Evolutionary conservation across 2,113 vertebrate genomes (phyloP).

Genomic region (Fulica atra): DNA sequence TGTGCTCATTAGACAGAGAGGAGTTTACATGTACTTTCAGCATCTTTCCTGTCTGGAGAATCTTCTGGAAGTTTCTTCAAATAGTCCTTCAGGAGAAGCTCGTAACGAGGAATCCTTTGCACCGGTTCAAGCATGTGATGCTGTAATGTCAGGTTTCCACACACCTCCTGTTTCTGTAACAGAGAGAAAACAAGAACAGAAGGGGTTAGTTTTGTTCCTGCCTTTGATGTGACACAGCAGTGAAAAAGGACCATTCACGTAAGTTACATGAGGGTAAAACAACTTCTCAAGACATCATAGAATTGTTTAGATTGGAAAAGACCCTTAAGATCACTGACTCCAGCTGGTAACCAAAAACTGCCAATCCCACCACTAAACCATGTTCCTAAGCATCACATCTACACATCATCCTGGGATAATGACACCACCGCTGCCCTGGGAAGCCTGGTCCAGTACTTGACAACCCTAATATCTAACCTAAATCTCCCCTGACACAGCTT

Average conservation of each 20-base stretch:
- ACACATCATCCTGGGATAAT: fast-evolving
- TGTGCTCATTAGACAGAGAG: not conserved
- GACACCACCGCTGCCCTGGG: not conserved
- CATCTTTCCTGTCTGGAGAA: slow-evolving; percentile 88
- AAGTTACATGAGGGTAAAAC: not conserved
- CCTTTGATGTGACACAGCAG: not conserved
- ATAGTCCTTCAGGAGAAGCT: slow-evolving; percentile 94
- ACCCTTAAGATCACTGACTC: not conserved
- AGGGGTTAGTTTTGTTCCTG: not conserved
- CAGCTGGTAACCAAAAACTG: not conserved
- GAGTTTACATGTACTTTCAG: slow-evolving; percentile 84
- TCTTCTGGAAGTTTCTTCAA: slow-evolving; percentile 91
- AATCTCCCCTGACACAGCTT: not conserved
- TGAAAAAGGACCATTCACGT: not conserved
- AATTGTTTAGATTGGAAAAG: not conserved
- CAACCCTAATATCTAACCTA: not conserved
- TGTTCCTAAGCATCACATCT: too few relatives aligned
- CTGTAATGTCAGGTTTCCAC: slow-evolving; percentile 94
- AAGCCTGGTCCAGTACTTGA: not conserved
- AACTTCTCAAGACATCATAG: not conserved
- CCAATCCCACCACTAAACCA: not conserved
- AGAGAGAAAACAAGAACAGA: not conserved
- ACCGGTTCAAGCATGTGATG: slow-evolving; percentile 98
- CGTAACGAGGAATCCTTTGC: slow-evolving; percentile 95
- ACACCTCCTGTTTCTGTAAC: slow-evolving; percentile 90